Percentiles rank a stretch among this genome's conserved stretches.
Evolutionary conservation across 2,888 invertebrate species (phyloP).

Genomic region (Agrilus biguttatus): DNA sequence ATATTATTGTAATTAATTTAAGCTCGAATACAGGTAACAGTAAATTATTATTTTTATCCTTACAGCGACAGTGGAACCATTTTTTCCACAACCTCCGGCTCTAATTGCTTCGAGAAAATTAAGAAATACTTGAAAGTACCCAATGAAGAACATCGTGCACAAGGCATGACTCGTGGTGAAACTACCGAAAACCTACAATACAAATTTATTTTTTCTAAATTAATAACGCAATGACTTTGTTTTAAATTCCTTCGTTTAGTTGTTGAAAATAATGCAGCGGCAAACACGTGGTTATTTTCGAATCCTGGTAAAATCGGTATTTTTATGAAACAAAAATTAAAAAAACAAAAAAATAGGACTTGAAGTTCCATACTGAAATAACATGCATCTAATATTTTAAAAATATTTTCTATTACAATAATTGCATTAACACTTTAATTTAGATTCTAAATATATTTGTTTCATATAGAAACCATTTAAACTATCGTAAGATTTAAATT

Average conservation of each 20-base stretch:
- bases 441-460: no score
- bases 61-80: slow-evolving; percentile 94
- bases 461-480: no score
- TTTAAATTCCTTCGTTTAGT: background rate
- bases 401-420: no score
- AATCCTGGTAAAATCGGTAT: background rate
- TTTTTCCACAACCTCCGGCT: slow-evolving; percentile 85
- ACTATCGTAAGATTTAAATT: no score
- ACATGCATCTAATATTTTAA: no score
- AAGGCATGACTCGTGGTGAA: slow-evolving; percentile 28
- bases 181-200: slow-evolving; percentile 13
- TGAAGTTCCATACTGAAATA: no score
- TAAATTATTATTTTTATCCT: slow-evolving; percentile 26
- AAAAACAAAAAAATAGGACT: no score
- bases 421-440: no score
- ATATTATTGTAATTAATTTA: background rate
- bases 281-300: background rate
- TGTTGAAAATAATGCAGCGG: background rate
- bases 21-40: background rate
- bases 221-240: no score
- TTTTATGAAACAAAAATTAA: no score
- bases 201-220: slow-evolving; percentile 1
- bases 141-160: slow-evolving; percentile 38
- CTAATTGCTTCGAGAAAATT: slow-evolving; percentile 59
- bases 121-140: slow-evolving; percentile 48